These are phyloP conservation scores for Daktulosphaira vitifoliae DNA, from an alignment of 1,140 invertebrate genomes.

Conservation along the genomic window DNA sequence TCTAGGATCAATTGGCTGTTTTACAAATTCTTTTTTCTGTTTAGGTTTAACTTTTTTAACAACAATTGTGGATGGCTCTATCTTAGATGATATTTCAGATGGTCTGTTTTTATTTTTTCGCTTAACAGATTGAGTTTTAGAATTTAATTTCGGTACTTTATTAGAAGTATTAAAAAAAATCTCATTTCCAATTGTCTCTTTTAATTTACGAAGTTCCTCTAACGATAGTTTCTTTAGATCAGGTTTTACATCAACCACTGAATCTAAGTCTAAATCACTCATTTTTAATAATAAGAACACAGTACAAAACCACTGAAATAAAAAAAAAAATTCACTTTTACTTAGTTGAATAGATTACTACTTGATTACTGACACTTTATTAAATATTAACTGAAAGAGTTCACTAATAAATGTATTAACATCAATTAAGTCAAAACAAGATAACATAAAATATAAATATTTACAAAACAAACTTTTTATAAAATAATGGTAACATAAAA, in stretches of 20 bases:
- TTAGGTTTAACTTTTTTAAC: not conserved
- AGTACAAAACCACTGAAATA: constrained; percentile 25
- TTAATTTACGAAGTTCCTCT: constrained; percentile 26
- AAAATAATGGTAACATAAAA: too few species aligned
- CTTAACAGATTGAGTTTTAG: not conserved
- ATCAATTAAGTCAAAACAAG: too few species aligned
- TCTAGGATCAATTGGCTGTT: constrained; percentile 21
- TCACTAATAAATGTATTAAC: too few species aligned
- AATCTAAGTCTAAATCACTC: constrained; percentile 17
- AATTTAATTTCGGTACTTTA: not conserved
- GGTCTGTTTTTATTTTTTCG: constrained; percentile 21
- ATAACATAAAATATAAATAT: too few species aligned
- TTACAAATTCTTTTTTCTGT: not conserved
- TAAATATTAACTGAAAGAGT: too few species aligned
- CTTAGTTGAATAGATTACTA: not conserved
- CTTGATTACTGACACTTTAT: too few species aligned
- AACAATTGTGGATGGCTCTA: not conserved
- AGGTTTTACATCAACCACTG: constrained; percentile 1
- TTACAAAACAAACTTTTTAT: too few species aligned
- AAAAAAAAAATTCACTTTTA: constrained; percentile 21
- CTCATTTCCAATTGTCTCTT: constrained; percentile 19
- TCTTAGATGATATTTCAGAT: constrained; percentile 16
- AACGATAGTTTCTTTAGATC: constrained; percentile 29
- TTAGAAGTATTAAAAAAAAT: not conserved
- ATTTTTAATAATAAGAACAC: constrained; percentile 12